Base-by-base conservation (phyloP, 2,797 vertebrate genomes). In the Bovichtus variegatus region DNA sequence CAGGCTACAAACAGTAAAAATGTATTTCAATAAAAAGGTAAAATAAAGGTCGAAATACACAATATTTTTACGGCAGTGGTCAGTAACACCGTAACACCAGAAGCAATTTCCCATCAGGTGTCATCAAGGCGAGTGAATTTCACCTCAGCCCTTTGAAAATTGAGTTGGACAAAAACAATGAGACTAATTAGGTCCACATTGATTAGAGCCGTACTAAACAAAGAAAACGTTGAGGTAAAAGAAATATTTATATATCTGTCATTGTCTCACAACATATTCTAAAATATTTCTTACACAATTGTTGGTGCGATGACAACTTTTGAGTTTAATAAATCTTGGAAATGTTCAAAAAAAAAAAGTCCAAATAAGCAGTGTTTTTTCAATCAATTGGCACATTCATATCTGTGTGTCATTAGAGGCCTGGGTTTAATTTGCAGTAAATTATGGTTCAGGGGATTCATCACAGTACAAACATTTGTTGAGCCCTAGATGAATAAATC, bases 381-480 rank as follows among this genome's bases (percentile, higher is more conserved):
- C n/a, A 71, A 73, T 80, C 41, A 71, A 49, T 29, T 2, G 8
- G 11, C 29, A 55, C 64, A 11, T 31, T 9, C 59, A n/a, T 54
- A 40, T 50, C 9, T 19, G 15, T 25, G 61, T 31, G 65, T 77
- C 67, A 85, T 86, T 80, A 85, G 76, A 79, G 51, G 75, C 50
- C 73, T 46, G 73, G 71, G 51, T 88, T 90, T 91, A 78, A 91
- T 90, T 87, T 89, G 84, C 67, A 44, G 67, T 81, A 90, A 90
- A 88, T 89, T 81, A 80, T 51, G 70, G 84, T 86, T 79, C 74
- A 51, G 85, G 80, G 90, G 85, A 89, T 83, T 87, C 85, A 85
- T 92, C 85, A 34, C 74, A 80, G 87, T 75, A 79, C 85, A 91
- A 93, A 93, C 88, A 90, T 91, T 91, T 92, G 88, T 90, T 80